phyloP scores from a whole-genome alignment of 2,113 vertebrate genomes.

The Peromyscus californicus region DNA sequence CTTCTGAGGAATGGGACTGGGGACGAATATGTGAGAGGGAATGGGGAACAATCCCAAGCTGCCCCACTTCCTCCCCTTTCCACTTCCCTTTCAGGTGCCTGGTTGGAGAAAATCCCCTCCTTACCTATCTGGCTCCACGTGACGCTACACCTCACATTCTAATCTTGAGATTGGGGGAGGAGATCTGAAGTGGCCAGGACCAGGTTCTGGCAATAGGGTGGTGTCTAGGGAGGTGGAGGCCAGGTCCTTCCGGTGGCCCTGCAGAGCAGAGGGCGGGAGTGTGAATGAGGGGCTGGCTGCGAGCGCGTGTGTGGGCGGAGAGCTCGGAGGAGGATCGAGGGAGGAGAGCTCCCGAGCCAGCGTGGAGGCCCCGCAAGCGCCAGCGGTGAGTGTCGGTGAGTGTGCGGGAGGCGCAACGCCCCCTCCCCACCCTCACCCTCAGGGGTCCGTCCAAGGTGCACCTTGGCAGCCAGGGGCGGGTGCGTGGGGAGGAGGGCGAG shows the following conservation, averaged over 20 bases:
- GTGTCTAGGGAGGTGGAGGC: background rate
- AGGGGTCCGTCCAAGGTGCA: too few species aligned
- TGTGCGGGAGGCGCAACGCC: background rate
- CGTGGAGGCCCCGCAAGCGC: background rate
- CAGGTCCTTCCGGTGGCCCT: too few species aligned
- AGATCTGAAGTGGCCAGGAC: background rate
- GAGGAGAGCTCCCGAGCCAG: background rate
- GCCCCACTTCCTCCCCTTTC: too few species aligned
- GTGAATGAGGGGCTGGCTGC: background rate
- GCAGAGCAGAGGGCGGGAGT: background rate
- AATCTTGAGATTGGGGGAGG: background rate
- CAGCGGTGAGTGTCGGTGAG: background rate
- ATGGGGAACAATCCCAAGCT: accelerated
- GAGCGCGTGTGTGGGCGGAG: background rate
- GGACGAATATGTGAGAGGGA: background rate
- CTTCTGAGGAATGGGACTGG: background rate
- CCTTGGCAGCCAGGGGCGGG: background rate
- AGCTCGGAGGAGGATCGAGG: background rate
- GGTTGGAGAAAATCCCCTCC: background rate
- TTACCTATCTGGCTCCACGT: background rate
- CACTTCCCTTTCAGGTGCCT: background rate
- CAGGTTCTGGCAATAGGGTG: background rate
- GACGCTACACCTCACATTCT: background rate
- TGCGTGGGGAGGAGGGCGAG: background rate
- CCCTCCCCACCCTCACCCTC: background rate